These are phyloP conservation scores for Cantharis flavilabris DNA, from an alignment of 2,888 invertebrate genomes.

Conservation along the genomic window DNA sequence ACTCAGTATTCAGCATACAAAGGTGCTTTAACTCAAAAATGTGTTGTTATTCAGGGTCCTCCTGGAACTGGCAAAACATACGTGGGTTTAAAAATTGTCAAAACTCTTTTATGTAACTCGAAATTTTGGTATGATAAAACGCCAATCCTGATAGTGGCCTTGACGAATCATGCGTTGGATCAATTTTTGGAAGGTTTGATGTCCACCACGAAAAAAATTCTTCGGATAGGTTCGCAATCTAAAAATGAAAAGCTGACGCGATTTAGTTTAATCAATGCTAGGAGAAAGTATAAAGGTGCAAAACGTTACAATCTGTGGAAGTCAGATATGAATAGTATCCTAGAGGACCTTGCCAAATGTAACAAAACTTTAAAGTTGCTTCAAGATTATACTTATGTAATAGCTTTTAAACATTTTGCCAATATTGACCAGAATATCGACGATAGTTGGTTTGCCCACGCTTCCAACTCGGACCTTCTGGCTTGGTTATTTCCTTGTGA, in stretches of 20 bases:
- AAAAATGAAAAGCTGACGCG: constrained; percentile 61
- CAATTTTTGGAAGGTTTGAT: constrained; percentile 78
- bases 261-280: constrained; percentile 57
- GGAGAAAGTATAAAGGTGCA: too few relatives aligned
- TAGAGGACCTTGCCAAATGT: too few relatives aligned
- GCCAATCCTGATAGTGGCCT: constrained; percentile 79
- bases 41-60: constrained; percentile 62
- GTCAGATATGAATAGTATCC: too few relatives aligned
- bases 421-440: too few relatives aligned
- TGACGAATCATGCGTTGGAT: constrained; percentile 86
- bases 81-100: constrained; percentile 75
- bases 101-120: constrained; percentile 65
- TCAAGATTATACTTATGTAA: too few relatives aligned
- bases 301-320: too few relatives aligned
- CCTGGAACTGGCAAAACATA: constrained; percentile 57
- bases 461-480: too few relatives aligned
- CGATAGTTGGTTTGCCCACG: too few relatives aligned
- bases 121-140: constrained; percentile 53
- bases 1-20: constrained; percentile 70
- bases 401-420: too few relatives aligned
- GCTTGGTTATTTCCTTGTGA: too few relatives aligned
- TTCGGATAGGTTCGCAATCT: constrained; percentile 73
- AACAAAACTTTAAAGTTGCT: too few relatives aligned
- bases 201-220: constrained; percentile 61
- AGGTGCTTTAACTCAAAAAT: constrained; percentile 66